Percentiles rank a stretch among this genome's conserved stretches.
Conservation (phyloP, 2,797 vertebrate species). For the Microcaecilia unicolor region DNA sequence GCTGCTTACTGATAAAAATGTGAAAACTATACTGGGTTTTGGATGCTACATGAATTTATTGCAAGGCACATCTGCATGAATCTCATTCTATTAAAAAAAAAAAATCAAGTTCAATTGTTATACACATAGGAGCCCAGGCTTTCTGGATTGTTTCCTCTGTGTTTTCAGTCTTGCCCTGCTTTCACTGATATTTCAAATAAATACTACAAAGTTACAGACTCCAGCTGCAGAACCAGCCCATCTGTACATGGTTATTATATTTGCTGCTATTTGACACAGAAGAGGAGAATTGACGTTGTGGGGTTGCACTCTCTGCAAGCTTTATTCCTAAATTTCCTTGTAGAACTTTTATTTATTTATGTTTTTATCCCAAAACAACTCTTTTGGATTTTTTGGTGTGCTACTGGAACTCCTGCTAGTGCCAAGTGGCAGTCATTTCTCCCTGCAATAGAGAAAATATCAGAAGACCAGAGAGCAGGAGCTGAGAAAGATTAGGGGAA, state of each 20-base stretch:
- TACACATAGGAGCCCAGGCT: slow-evolving; percentile 66
- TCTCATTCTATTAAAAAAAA: slow-evolving; percentile 52
- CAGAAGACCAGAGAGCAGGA: too few relatives aligned
- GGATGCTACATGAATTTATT: slow-evolving; percentile 74
- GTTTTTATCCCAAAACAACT: too few relatives aligned
- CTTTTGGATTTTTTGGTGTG: too few relatives aligned
- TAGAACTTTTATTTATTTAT: too few relatives aligned
- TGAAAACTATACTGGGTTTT: slow-evolving; percentile 65
- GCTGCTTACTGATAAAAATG: slow-evolving; percentile 64
- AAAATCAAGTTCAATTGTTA: slow-evolving; percentile 57
- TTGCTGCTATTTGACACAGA: slow-evolving; percentile 67
- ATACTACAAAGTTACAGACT: slow-evolving; percentile 66
- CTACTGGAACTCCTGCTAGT: too few relatives aligned
- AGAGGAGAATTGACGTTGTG: too few relatives aligned
- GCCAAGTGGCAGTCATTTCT: too few relatives aligned
- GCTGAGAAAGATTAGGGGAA: too few relatives aligned
- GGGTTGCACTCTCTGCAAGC: too few relatives aligned
- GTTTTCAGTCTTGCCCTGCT: slow-evolving; percentile 57
- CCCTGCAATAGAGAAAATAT: too few relatives aligned
- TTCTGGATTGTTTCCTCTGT: slow-evolving; percentile 58
- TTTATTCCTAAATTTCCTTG: too few relatives aligned
- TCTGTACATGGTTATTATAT: slow-evolving; percentile 69
- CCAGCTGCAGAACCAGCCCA: slow-evolving; percentile 65
- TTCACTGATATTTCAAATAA: slow-evolving; percentile 65
- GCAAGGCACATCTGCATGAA: slow-evolving; percentile 68